Base-by-base conservation (phyloP, 1,140 invertebrate species). In the Charaxes varanes region DNA sequence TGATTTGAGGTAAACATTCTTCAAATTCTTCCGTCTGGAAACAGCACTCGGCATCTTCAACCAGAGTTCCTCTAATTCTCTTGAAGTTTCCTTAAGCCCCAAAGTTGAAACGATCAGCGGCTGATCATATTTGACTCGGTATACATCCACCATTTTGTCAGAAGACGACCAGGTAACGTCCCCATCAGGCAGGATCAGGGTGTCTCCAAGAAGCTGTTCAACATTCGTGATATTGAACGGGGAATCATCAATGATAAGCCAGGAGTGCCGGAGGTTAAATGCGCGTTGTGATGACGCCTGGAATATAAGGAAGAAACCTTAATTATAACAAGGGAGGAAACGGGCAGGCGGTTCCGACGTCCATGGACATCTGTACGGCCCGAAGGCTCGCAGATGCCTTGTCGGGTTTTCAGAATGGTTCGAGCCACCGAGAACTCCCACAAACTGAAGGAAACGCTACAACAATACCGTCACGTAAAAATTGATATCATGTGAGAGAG, bases 181-280 rank as follows among this genome's bases (percentile, higher is more conserved):
- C 5, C 53, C 59, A 15, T 81, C 77, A 0, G 73, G 71, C 1
- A 76, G 47, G 5, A 77, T 47, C 2, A 33, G 30, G 3, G 43
- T 19, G 4, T 44, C 28, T 0, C 21, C 30, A 10, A 77, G 18
- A 0, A 27, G 14, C 2, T 41, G 24, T n/a, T 65, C 53, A 3
- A 69, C 28, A 14, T 24, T 14, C 2, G 41, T 41, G 0, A 28
- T 12, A 13, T 73, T 61, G 16, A 33, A 57, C 5, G 44, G 15
- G 1, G 45, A 15, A 6, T 21, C 34, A 22, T 64, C 48, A 12
- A 76, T 28, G 3, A 80, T 41, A 0, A 78, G 45, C 76, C 76
- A 80, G 4, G 71, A 53, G 36, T 76, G 51, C 0, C 71, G 69
- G 3, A 57, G 53, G 30, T 73, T 70, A 33, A 80, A 76, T 0